Base-by-base conservation (phyloP, 2,888 invertebrate species). In the Leptinotarsa haldemani region DNA sequence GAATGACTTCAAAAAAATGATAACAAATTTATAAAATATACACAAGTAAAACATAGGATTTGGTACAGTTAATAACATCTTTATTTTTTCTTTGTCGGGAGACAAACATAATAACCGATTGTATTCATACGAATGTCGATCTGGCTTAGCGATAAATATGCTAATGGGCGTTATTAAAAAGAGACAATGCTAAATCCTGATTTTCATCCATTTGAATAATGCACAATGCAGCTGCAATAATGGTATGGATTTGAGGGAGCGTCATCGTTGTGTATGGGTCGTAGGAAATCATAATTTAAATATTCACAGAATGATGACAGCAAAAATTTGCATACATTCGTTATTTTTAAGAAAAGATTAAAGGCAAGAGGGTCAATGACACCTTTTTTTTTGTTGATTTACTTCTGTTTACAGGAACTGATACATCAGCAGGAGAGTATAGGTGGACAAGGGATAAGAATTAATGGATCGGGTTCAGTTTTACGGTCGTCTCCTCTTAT, bases 181-280 rank as follows among this genome's bases (percentile, higher is more conserved):
- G 30, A 61, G 61, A 61, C 61, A 61, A 61, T 61, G 30, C 61
- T 30, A 61, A 61, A 61, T 61, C 61, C 30, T 40, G 61, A 61
- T 61, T 61, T 61, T 61, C 61, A 61, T 61, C 15, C 61, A 18
- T 61, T 61, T 18, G 61, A 30, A 61, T 61, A 40, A 25, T 61
- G 61, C 25, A 61, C 61, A 61, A 61, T 61, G 61, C 61, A 61
- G 30, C 61, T 61, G 61, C 61, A 30, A 40, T 61, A 61, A 61
- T 61, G 61, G 30, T 61, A 61, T 61, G 61, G 61, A 61, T 61
- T 61, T 40, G 61, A 61, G n/a, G 61, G 61, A 61, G 61, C 40
- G 61, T 40, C 40, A 61, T n/a, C 12, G 40, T 16, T 61, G 30
- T 22, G 61, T n/a, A 61, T n/a, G 40, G 61, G 18, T 61, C 30